Evolutionary conservation across 1,140 invertebrate species (phyloP).

Genomic region (Cyrtorhinus lividipennis): DNA sequence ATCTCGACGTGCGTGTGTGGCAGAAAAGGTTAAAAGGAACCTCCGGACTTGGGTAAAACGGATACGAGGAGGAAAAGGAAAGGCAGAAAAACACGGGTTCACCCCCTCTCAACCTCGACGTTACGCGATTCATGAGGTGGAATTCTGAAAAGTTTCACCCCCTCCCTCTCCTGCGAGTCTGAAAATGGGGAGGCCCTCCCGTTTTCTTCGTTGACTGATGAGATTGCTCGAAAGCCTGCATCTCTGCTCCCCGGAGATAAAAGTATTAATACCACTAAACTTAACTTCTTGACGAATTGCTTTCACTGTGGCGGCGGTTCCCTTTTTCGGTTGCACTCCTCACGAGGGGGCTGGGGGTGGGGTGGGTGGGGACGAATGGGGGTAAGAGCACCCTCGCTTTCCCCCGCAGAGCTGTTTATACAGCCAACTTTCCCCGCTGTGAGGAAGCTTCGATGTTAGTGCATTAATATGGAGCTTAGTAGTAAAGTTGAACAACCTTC

Average conservation of each 20-base stretch:
- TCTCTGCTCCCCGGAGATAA: constrained; percentile 8
- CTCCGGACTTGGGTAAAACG: neutral
- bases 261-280: constrained; percentile 9
- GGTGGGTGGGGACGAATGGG: no score
- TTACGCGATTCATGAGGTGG: constrained; percentile 6
- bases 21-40: no score
- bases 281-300: constrained; percentile 5
- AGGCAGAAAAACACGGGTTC: neutral
- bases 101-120: neutral
- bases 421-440: neutral
- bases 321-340: neutral
- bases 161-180: neutral
- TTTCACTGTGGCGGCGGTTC: neutral
- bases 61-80: neutral
- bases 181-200: neutral
- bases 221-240: constrained; percentile 2
- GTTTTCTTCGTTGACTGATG: neutral
- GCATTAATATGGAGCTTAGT: constrained; percentile 8
- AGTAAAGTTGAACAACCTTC: neutral
- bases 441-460: constrained; percentile 6
- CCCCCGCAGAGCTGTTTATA: neutral
- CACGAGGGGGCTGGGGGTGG: neutral
- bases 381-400: neutral
- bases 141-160: neutral
- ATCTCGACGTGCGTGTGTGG: neutral